These are phyloP conservation scores for Helarctos malayanus DNA, from an alignment of 2,797 vertebrate genomes.

Conservation along the genomic window DNA sequence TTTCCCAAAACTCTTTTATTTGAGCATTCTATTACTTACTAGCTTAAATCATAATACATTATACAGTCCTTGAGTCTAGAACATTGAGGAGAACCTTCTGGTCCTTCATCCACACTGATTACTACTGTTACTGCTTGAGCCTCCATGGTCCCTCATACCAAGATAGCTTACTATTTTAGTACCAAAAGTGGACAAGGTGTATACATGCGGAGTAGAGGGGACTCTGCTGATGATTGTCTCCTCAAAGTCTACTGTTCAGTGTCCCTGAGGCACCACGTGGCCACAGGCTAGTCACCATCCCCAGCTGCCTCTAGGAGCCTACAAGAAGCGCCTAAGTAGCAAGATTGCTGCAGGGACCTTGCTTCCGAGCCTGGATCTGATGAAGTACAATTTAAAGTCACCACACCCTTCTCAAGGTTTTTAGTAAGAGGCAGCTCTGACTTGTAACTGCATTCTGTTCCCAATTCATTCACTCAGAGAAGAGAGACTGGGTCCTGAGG, in stretches of 20 bases:
- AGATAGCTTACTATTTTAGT: not conserved
- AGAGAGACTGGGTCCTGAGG: constrained; percentile 11
- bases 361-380: not conserved
- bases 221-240: not conserved
- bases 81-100: not conserved
- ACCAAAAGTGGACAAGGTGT: not conserved
- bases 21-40: not conserved
- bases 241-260: not conserved
- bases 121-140: not conserved
- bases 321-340: not conserved
- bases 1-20: not conserved
- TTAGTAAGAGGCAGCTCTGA: not conserved
- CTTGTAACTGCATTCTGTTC: not conserved
- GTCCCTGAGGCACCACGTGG: not conserved
- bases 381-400: too few relatives aligned
- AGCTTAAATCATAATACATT: not conserved
- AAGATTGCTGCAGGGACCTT: not conserved
- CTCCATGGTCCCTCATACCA: not conserved
- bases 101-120: not conserved
- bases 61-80: not conserved
- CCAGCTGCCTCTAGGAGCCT: not conserved
- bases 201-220: not conserved
- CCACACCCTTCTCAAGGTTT: not conserved
- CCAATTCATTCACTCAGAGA: not conserved
- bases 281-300: not conserved